Conservation (phyloP, 2,797 vertebrate genomes). For the Scarus forsteni region DNA sequence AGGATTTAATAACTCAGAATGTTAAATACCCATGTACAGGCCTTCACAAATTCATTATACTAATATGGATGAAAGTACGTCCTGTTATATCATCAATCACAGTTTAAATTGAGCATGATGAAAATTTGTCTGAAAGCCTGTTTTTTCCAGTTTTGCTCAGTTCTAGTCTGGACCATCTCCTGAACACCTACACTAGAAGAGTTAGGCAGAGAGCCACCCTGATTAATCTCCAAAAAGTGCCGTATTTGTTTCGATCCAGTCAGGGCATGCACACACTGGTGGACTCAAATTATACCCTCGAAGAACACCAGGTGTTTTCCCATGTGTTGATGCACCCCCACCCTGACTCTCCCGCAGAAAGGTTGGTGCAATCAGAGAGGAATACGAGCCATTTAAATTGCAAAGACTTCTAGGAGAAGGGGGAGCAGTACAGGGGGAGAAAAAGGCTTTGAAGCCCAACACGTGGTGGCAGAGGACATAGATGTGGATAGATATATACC, state of each 20-base stretch:
- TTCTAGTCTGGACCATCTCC: constrained; percentile 40
- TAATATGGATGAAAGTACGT: too few relatives aligned
- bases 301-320: constrained; percentile 58
- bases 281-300: constrained; percentile 52
- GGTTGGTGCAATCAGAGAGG: constrained; percentile 55
- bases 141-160: too few relatives aligned
- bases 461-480: constrained; percentile 40
- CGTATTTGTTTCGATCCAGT: constrained; percentile 60
- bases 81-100: too few relatives aligned
- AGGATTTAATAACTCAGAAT: too few relatives aligned
- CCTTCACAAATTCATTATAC: too few relatives aligned
- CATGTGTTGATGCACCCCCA: constrained; percentile 13
- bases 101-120: too few relatives aligned
- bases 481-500: constrained; percentile 45
- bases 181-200: constrained; percentile 54
- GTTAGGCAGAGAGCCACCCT: constrained; percentile 52
- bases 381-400: constrained; percentile 49
- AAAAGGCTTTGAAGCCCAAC: constrained; percentile 52
- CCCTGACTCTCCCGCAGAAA: constrained; percentile 6
- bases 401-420: constrained; percentile 25
- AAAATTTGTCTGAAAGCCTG: too few relatives aligned
- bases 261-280: constrained; percentile 58
- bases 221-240: constrained; percentile 62
- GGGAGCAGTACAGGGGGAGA: neutral
- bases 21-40: too few relatives aligned